These are phyloP conservation scores for Actinia tenebrosa DNA, from an alignment of 64 coral and sea anemone species.

Conservation along the genomic window DNA sequence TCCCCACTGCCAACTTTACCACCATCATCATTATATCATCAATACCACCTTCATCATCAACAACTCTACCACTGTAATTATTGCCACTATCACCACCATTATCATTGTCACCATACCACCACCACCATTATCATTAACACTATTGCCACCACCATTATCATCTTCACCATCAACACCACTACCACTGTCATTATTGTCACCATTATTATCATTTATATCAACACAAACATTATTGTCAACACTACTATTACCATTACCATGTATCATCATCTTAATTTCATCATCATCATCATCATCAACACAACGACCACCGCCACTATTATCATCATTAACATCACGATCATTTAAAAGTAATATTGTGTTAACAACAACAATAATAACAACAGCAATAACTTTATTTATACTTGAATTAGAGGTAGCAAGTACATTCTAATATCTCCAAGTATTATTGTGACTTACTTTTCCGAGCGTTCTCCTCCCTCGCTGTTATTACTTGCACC, in stretches of 20 bases:
- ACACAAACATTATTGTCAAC: not conserved
- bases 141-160: not conserved
- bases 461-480: constrained; percentile 8
- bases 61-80: not conserved
- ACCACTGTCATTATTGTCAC: not conserved
- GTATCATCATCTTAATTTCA: not conserved
- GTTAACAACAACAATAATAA: too few relatives aligned
- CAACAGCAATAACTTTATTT: too few relatives aligned
- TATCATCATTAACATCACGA: too few relatives aligned
- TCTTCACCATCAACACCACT: not conserved
- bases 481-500: constrained; percentile 12
- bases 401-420: too few relatives aligned
- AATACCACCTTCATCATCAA: not conserved
- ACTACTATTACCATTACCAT: not conserved
- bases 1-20: not conserved
- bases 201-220: not conserved
- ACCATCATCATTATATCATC: not conserved
- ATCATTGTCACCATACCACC: not conserved
- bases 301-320: not conserved
- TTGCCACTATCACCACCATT: not conserved
- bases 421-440: too few relatives aligned
- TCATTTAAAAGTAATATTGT: too few relatives aligned
- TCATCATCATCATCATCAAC: not conserved
- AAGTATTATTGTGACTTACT: constrained; percentile 37
- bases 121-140: not conserved